phyloP scores from a whole-genome alignment of 1,140 invertebrate species.

The Listronotus oregonensis region DNA sequence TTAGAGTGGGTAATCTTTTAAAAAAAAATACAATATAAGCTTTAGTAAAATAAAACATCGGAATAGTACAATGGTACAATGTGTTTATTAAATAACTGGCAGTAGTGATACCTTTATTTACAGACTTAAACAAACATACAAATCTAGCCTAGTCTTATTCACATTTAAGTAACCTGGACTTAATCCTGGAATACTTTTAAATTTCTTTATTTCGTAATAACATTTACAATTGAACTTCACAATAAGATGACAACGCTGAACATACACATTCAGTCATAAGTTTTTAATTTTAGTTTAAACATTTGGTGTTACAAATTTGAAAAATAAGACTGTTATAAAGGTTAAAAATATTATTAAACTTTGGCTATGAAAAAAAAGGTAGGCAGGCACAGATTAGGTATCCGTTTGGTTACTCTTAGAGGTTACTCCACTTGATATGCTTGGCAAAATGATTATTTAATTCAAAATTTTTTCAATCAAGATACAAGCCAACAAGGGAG shows the following conservation, averaged over 20 bases:
- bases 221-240: constrained; percentile 15
- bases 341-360: constrained; percentile 1
- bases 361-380: constrained; percentile 11
- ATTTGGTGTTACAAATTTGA: neutral
- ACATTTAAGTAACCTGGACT: constrained; percentile 41
- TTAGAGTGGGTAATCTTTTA: no score
- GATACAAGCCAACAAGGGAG: constrained; percentile 6
- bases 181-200: constrained; percentile 32
- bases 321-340: neutral
- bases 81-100: constrained; percentile 51
- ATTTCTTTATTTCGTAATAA: constrained; percentile 3
- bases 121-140: constrained; percentile 39
- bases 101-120: constrained; percentile 48
- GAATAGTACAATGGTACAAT: constrained; percentile 38
- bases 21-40: no score
- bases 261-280: constrained; percentile 20
- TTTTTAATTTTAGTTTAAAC: constrained; percentile 13
- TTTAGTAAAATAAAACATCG: no score
- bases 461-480: neutral
- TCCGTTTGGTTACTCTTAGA: constrained; percentile 10
- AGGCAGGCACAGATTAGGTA: constrained; percentile 25
- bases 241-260: constrained; percentile 22
- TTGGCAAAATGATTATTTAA: neutral
- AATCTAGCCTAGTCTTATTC: constrained; percentile 47
- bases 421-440: constrained; percentile 14